These are phyloP conservation scores for Heliconius aoede DNA, from an alignment of 2,888 invertebrate species.

Conservation along the genomic window DNA sequence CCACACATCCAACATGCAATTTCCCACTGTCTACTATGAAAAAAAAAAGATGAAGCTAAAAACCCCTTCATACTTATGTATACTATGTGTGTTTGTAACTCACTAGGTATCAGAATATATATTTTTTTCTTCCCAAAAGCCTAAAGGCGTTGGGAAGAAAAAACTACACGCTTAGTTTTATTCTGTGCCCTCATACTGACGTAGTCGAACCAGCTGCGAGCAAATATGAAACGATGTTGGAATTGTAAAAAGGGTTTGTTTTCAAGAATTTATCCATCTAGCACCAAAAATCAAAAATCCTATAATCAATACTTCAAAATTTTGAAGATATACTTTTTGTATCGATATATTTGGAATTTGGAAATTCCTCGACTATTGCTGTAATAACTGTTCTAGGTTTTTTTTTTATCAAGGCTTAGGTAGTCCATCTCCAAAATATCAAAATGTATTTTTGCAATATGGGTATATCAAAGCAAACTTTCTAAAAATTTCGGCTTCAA, in stretches of 20 bases:
- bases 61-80: too few relatives aligned
- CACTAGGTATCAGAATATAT: too few relatives aligned
- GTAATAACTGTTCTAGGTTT: not conserved
- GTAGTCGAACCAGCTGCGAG: constrained; percentile 3
- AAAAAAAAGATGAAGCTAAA: too few relatives aligned
- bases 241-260: constrained; percentile 6
- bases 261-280: not conserved
- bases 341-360: not conserved
- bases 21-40: too few relatives aligned
- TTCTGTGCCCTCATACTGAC: not conserved
- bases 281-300: not conserved
- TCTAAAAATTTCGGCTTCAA: not conserved
- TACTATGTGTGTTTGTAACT: too few relatives aligned
- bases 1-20: not conserved
- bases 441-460: not conserved
- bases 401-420: not conserved
- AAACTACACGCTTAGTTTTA: not conserved
- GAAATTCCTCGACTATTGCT: not conserved
- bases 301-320: not conserved
- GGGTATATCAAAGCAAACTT: not conserved
- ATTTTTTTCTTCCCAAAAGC: too few relatives aligned
- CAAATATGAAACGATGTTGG: constrained; percentile 6
- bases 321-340: not conserved
- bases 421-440: not conserved
- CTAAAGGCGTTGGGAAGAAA: too few relatives aligned